These are phyloP conservation scores for Trichomycterus rosablanca DNA, from an alignment of 2,113 vertebrate species.

Conservation along the genomic window DNA sequence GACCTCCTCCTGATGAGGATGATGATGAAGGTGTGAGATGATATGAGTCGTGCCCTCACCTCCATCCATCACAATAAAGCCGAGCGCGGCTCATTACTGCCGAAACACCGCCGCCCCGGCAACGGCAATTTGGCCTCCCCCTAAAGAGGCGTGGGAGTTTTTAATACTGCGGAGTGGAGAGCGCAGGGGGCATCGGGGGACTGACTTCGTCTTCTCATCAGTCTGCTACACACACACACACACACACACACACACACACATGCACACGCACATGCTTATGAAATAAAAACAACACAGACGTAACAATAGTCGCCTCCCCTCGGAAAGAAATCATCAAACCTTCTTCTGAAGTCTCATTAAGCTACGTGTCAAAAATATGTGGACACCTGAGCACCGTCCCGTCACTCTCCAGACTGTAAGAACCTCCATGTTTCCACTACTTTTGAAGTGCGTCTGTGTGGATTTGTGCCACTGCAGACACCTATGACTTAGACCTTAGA, in stretches of 20 bases:
- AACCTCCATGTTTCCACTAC: no score
- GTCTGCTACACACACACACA: slow-evolving; percentile 54
- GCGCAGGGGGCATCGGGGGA: slow-evolving; percentile 57
- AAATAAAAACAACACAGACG: slow-evolving; percentile 48
- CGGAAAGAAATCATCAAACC: slow-evolving; percentile 35
- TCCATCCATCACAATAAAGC: slow-evolving; percentile 61
- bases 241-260: neutral
- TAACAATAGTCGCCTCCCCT: slow-evolving; percentile 39
- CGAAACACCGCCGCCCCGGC: slow-evolving; percentile 47
- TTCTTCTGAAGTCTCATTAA: slow-evolving; percentile 36
- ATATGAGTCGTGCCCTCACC: slow-evolving; percentile 45
- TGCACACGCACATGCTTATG: slow-evolving; percentile 1
- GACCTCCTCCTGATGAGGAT: neutral
- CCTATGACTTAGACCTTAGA: no score
- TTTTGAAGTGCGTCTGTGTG: no score
- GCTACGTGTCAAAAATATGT: slow-evolving; percentile 15
- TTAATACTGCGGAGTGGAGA: slow-evolving; percentile 69
- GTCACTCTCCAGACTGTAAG: no score
- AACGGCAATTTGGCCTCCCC: slow-evolving; percentile 62
- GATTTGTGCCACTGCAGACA: no score
- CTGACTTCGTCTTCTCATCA: slow-evolving; percentile 69
- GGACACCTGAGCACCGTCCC: no score
- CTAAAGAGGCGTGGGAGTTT: slow-evolving; percentile 68
- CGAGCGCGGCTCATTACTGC: slow-evolving; percentile 58
- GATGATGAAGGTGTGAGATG: slow-evolving; percentile 30